These are phyloP conservation scores for Oryzias melastigma DNA, from an alignment of 2,113 vertebrate species.

Conservation along the genomic window DNA sequence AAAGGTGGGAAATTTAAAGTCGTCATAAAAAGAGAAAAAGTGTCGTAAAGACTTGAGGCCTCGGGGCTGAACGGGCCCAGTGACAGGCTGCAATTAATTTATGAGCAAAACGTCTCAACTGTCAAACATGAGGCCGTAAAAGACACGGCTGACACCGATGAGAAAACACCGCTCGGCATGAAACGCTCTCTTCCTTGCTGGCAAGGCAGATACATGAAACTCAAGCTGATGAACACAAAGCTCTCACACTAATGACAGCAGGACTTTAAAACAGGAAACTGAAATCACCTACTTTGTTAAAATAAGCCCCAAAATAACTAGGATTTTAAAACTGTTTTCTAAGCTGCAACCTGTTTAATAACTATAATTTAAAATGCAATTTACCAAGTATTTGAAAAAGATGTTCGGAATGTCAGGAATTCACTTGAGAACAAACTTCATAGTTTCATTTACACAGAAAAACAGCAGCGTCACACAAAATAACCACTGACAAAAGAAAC, in stretches of 20 bases:
- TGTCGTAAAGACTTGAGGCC: background rate
- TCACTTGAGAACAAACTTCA: background rate
- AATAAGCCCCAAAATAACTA: background rate
- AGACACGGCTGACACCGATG: conserved; percentile 19
- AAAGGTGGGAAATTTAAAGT: conserved; percentile 10
- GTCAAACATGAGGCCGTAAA: conserved; percentile 9
- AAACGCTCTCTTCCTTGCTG: background rate
- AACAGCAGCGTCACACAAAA: background rate
- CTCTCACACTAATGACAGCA: background rate
- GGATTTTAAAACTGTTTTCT: no score
- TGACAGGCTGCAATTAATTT: conserved; percentile 17
- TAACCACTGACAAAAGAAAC: background rate
- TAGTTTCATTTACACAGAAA: background rate
- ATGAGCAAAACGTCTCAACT: conserved; percentile 12
- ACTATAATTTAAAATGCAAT: background rate
- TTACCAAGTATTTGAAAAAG: background rate
- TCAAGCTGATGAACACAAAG: background rate
- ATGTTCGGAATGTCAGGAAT: background rate
- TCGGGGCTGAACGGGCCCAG: conserved; percentile 15
- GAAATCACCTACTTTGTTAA: no score
- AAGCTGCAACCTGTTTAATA: background rate
- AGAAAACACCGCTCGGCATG: background rate
- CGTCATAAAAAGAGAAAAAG: conserved; percentile 1
- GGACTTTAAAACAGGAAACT: background rate
- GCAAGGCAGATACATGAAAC: background rate